Conservation (phyloP, 2,797 vertebrate genomes). For the Cuniculus paca region DNA sequence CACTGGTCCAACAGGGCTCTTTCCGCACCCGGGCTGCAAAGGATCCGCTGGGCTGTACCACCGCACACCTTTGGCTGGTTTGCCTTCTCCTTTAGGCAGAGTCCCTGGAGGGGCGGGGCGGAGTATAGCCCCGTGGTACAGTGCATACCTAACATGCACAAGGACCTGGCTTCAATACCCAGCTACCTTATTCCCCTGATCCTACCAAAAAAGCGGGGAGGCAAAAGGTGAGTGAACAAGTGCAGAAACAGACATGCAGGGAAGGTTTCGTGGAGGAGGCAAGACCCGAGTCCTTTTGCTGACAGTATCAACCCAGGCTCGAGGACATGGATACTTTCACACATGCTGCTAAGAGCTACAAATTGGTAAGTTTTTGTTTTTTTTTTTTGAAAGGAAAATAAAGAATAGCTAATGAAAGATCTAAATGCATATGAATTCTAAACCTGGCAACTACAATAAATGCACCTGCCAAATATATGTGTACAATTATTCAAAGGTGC, state of each 20-base stretch:
- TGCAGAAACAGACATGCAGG: neutral
- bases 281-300: neutral
- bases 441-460: slow-evolving; percentile 33
- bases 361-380: neutral
- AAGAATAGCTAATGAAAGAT: slow-evolving; percentile 10
- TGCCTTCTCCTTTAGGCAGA: neutral
- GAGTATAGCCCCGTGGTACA: neutral
- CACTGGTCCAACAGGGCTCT: no score
- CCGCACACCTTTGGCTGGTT: neutral
- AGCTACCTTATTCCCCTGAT: neutral
- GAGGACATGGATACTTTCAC: neutral
- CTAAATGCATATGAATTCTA: slow-evolving; percentile 16
- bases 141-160: neutral
- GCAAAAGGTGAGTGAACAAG: neutral
- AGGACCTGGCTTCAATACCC: neutral
- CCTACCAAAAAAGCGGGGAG: neutral
- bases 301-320: neutral
- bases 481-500: neutral
- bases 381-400: neutral
- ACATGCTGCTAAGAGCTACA: neutral
- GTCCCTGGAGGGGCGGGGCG: neutral
- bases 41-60: neutral
- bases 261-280: neutral
- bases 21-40: neutral
- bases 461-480: neutral